Base-by-base conservation (phyloP, 2,797 vertebrate species). In the Fistularia tabacaria region DNA sequence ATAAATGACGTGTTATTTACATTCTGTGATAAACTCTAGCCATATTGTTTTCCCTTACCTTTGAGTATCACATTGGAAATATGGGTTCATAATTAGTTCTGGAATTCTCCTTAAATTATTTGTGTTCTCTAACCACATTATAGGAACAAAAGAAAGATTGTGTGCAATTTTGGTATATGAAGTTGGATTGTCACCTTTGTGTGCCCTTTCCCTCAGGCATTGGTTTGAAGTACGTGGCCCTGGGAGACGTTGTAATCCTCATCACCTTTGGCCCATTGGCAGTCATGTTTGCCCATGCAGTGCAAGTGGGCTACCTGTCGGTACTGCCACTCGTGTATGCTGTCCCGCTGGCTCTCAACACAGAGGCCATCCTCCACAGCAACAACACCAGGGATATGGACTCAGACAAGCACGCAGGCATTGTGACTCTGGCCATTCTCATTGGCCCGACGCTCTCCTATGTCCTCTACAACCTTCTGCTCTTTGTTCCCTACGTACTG, bases 331-430 rank as follows among this genome's bases (percentile, higher is more conserved):
- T 99, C 76, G 87, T 98, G 41, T 99, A 99, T 6, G 97, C 95
- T 5, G 63, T 98, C 12, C 97, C 97, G 0, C 90, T 99, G 38
- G 97, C 97, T 1, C 93, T 99, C 46, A 98, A 97, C 79, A 98
- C 97, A 0, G 96, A 98, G 78, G 97, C 97, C 79, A 96, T 98
- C 71, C 93, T 99, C 51, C 97, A 99, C 86, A 98, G 94, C 91
- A 99, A 99, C 92, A 99, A 99, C 89, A 98, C 96, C 0, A 87
- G 97, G 73, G 97, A 99, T 90, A 93, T 98, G 93, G 95, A 98
- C 77, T 98, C 97, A 0, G 97, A 99, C 87, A 93, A 63, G 63
- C 93, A 93, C 76, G 97, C 97, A 0, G 97, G 97, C 57, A 99
- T 98, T 0, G 96, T 99, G 85, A 99, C 97, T 0, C 62, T 99